These are phyloP conservation scores for Clavelina lepadiformis DNA, from an alignment of 23 tunicate species.

Conservation along the genomic window DNA sequence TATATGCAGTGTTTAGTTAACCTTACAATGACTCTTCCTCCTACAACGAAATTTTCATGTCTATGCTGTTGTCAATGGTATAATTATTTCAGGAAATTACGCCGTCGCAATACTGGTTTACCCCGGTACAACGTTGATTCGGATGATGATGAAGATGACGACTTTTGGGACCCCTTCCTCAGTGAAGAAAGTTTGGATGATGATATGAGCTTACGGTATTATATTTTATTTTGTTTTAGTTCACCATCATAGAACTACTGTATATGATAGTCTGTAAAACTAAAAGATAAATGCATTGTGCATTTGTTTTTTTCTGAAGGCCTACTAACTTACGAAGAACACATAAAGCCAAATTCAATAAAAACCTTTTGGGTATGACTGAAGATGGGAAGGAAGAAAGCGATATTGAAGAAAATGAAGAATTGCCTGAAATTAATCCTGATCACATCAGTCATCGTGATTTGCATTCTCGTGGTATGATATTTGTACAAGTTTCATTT, in stretches of 20 bases:
- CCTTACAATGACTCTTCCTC: no score
- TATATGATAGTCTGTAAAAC: neutral
- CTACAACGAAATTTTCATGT: no score
- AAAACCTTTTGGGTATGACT: neutral
- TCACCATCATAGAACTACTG: neutral
- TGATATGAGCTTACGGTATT: neutral
- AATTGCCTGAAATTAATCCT: no score
- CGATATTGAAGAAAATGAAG: neutral
- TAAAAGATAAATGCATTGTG: neutral
- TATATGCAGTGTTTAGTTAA: no score
- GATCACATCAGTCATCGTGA: no score
- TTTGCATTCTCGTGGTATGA: no score
- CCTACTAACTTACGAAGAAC: slow-evolving; percentile 27
- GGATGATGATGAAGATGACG: slow-evolving; percentile 35
- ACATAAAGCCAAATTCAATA: slow-evolving; percentile 28
- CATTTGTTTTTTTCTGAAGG: neutral
- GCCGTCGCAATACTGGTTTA: slow-evolving; percentile 3
- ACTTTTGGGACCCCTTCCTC: slow-evolving; percentile 55
- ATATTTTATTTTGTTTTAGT: no score
- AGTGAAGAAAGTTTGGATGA: slow-evolving; percentile 34
- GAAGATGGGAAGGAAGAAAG: slow-evolving; percentile 7
- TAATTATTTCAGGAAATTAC: no score
- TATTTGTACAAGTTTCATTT: no score
- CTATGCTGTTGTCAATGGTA: no score
- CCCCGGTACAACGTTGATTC: slow-evolving; percentile 17